Evolutionary conservation across 2,888 invertebrate genomes (phyloP).

Genomic region (Lasioglossum morio): DNA sequence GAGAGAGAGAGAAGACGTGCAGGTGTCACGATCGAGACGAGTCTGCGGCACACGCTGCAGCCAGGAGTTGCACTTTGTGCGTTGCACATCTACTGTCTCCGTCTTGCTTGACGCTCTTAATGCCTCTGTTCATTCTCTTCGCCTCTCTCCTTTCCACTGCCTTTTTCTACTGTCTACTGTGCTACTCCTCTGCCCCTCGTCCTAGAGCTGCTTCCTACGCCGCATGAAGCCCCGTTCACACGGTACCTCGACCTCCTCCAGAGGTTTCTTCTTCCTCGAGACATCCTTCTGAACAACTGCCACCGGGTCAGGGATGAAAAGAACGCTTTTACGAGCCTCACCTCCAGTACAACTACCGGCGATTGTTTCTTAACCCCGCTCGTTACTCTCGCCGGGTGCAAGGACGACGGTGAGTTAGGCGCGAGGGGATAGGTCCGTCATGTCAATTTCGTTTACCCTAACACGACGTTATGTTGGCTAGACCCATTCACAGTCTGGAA

Average conservation of each 20-base stretch:
- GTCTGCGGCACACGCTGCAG: slow-evolving; percentile 40
- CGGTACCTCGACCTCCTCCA: slow-evolving; percentile 55
- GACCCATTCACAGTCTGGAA: no score
- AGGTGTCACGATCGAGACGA: slow-evolving; percentile 68
- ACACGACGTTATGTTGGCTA: no score
- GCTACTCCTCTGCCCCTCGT: background rate
- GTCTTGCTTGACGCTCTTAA: background rate
- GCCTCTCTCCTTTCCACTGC: background rate
- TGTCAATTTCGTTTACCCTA: background rate
- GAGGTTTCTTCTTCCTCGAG: slow-evolving; percentile 36
- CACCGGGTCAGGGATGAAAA: slow-evolving; percentile 36
- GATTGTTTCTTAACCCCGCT: background rate
- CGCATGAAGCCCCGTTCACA: slow-evolving; percentile 58
- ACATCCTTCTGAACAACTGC: slow-evolving; percentile 36
- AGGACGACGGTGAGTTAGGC: background rate
- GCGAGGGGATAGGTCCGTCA: no score
- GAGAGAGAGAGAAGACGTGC: slow-evolving; percentile 38
- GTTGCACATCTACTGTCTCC: slow-evolving; percentile 29
- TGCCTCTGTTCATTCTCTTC: background rate
- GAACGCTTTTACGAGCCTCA: slow-evolving; percentile 13
- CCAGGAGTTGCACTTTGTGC: slow-evolving; percentile 54
- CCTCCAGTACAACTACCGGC: background rate
- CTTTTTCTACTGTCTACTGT: background rate
- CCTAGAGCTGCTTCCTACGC: slow-evolving; percentile 48
- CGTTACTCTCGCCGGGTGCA: background rate